A percentile compares a stretch with the other conserved stretches of the same genome.
phyloP scores from a whole-genome alignment of 2,113 vertebrate species.

The Myodes glareolus region DNA sequence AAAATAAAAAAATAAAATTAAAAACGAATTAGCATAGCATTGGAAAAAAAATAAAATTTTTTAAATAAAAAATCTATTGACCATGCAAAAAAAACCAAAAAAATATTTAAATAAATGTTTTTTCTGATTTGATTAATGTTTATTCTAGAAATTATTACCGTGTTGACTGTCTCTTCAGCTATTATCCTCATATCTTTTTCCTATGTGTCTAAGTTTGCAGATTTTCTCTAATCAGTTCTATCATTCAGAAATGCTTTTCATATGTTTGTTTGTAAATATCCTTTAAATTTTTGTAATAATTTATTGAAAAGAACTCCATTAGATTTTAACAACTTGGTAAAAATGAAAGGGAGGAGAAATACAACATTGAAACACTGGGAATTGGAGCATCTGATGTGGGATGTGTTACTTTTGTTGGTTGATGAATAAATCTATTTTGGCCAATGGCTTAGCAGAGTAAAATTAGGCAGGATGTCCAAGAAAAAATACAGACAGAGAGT shows the following conservation, averaged over 20 bases:
- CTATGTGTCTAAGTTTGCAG: neutral
- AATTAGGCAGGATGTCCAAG: no score
- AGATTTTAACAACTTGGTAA: neutral
- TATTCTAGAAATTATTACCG: neutral
- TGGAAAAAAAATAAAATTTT: no score
- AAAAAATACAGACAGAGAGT: no score
- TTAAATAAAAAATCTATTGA: no score
- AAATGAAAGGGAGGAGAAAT: neutral
- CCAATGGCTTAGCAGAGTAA: no score
- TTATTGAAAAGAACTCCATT: neutral
- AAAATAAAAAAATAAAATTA: no score
- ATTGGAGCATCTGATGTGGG: neutral
- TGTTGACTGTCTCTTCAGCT: neutral
- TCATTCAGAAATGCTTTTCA: neutral
- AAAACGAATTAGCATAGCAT: no score
- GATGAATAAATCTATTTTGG: no score
- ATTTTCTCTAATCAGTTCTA: neutral
- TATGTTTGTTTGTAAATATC: conserved; percentile 12
- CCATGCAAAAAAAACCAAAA: no score
- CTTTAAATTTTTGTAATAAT: neutral
- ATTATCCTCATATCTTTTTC: conserved; percentile 21
- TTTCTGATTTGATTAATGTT: neutral
- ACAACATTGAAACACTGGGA: neutral
- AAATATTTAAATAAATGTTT: neutral
- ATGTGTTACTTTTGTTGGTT: no score